These are phyloP conservation scores for Leptoclinus maculatus DNA, from an alignment of 2,797 vertebrate species.

Conservation along the genomic window DNA sequence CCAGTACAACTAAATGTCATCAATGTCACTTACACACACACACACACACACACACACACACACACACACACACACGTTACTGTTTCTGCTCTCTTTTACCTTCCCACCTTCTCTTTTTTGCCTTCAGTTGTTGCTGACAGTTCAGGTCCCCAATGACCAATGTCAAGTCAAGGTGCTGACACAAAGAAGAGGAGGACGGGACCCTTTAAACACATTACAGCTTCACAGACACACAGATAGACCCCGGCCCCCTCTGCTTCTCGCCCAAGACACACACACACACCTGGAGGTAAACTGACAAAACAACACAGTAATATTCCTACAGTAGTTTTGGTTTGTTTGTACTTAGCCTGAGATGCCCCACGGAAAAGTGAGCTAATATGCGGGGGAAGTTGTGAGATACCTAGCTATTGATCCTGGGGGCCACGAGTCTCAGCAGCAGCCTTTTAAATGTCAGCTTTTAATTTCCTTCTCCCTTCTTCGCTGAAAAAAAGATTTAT, in stretches of 20 bases:
- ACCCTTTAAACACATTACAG: slow-evolving; percentile 48
- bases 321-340: slow-evolving; percentile 68
- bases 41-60: slow-evolving; percentile 8
- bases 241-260: slow-evolving; percentile 5
- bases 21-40: slow-evolving; percentile 42
- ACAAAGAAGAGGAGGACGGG: slow-evolving; percentile 44
- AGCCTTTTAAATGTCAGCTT: slow-evolving; percentile 81
- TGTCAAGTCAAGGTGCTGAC: slow-evolving; percentile 70
- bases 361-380: slow-evolving; percentile 72
- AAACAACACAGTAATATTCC: slow-evolving; percentile 68
- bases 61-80: slow-evolving; percentile 32
- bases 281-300: slow-evolving; percentile 46
- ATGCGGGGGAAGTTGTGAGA: slow-evolving; percentile 68
- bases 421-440: slow-evolving; percentile 71
- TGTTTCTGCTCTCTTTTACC: slow-evolving; percentile 45
- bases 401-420: slow-evolving; percentile 77
- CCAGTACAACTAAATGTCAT: slow-evolving; percentile 54
- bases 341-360: slow-evolving; percentile 65
- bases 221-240: slow-evolving; percentile 9
- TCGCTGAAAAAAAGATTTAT: slow-evolving; percentile 76
- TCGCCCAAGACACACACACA: slow-evolving; percentile 24
- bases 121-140: slow-evolving; percentile 52
- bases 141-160: slow-evolving; percentile 59
- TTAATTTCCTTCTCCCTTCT: slow-evolving; percentile 81
- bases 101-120: slow-evolving; percentile 17